phyloP scores from a whole-genome alignment of 2,888 invertebrate species.

The Glaucopsyche alexis region DNA sequence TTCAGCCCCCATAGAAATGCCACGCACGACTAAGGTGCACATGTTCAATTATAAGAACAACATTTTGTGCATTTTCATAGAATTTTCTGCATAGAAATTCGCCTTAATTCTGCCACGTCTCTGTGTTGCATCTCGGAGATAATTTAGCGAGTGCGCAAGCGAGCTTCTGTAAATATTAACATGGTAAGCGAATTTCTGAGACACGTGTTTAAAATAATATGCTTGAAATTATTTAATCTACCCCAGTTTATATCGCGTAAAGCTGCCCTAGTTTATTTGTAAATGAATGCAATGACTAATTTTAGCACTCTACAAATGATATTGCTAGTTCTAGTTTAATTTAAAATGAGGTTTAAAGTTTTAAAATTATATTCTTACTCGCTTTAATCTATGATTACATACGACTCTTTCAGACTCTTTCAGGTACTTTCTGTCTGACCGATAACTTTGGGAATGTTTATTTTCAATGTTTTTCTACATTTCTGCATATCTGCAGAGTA shows the following conservation, averaged over 20 bases:
- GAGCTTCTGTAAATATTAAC: conserved; percentile 56
- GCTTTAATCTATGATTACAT: neutral
- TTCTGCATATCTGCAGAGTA: too few species aligned
- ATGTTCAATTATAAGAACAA: conserved; percentile 76
- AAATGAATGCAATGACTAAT: conserved; percentile 18
- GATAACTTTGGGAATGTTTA: too few species aligned
- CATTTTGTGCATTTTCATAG: conserved; percentile 72
- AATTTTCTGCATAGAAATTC: conserved; percentile 59
- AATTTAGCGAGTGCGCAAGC: conserved; percentile 49
- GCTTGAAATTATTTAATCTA: conserved; percentile 36
- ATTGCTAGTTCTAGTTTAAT: neutral
- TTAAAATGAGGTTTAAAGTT: neutral
- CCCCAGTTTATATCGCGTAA: conserved; percentile 34
- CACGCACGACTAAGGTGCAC: conserved; percentile 71
- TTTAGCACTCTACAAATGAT: neutral
- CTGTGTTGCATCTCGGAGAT: conserved; percentile 47
- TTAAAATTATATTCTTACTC: neutral
- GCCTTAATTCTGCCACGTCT: conserved; percentile 61
- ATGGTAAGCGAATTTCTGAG: conserved; percentile 40
- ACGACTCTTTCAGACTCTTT: too few species aligned
- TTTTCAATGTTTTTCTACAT: too few species aligned
- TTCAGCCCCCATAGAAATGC: conserved; percentile 62
- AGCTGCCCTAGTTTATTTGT: conserved; percentile 21
- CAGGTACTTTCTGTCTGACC: too few species aligned
- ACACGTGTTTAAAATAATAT: conserved; percentile 38